These are phyloP conservation scores for Tachysurus vachellii DNA, from an alignment of 2,113 vertebrate genomes.

Conservation along the genomic window DNA sequence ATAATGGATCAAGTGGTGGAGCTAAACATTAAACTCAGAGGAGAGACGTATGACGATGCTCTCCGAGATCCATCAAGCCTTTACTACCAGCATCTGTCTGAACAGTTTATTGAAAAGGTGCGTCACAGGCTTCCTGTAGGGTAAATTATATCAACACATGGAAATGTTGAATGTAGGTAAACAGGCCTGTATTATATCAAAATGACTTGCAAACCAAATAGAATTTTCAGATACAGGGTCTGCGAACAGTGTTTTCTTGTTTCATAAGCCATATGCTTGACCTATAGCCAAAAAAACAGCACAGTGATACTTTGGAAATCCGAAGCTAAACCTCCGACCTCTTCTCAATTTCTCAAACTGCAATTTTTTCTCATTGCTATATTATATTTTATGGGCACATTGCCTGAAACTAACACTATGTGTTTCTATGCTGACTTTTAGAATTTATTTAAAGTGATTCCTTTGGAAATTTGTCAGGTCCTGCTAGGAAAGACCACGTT, in stretches of 20 bases:
- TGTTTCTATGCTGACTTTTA: not conserved
- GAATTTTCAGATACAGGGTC: constrained; percentile 14
- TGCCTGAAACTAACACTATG: not conserved
- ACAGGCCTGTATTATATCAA: constrained; percentile 2
- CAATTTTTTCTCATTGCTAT: not conserved
- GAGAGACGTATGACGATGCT: constrained; percentile 75
- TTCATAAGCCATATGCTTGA: not conserved
- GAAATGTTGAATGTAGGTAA: not conserved
- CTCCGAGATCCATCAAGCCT: constrained; percentile 76
- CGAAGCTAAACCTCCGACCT: not conserved
- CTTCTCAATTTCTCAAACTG: not conserved
- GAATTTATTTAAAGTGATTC: constrained; percentile 2
- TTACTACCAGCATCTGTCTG: constrained; percentile 71
- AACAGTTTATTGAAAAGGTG: constrained; percentile 82
- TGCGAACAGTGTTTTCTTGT: not conserved
- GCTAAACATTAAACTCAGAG: constrained; percentile 81
- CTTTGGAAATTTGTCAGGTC: constrained; percentile 51
- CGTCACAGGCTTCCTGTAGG: not conserved
- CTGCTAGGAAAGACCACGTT: constrained; percentile 59
- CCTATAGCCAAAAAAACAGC: not conserved
- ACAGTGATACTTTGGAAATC: constrained; percentile 10
- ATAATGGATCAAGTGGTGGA: constrained; percentile 82
- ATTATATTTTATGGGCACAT: not conserved
- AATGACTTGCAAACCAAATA: not conserved
- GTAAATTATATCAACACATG: not conserved